These are phyloP conservation scores for Myrmophylax atrothorax DNA, from an alignment of 2,113 vertebrate species.

Conservation along the genomic window DNA sequence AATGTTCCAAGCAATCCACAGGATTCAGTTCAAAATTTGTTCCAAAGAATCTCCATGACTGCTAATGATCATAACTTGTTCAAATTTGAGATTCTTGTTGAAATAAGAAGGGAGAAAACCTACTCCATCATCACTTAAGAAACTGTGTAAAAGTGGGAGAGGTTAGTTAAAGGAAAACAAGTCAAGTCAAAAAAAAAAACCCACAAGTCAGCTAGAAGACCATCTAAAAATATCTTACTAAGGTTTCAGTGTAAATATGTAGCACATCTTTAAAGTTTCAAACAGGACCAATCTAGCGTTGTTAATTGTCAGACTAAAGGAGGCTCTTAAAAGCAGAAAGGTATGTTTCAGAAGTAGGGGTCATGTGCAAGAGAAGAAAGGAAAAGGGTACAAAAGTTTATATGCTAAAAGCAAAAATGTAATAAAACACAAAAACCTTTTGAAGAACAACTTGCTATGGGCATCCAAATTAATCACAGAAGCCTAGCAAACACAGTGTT, in stretches of 20 bases:
- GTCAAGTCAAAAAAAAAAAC: no score
- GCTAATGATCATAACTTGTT: not conserved
- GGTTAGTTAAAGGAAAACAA: not conserved
- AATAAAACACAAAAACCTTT: not conserved
- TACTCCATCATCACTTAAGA: not conserved
- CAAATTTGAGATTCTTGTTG: not conserved
- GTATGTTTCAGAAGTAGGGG: not conserved
- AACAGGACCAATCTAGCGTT: not conserved
- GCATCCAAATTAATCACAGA: not conserved
- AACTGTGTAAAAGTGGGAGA: not conserved
- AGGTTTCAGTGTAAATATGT: not conserved
- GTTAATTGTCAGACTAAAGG: not conserved
- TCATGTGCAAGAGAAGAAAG: not conserved
- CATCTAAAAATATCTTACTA: not conserved
- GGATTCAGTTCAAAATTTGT: not conserved
- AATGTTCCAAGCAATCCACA: not conserved
- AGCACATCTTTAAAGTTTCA: not conserved
- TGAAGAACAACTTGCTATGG: not conserved
- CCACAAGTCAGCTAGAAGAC: not conserved
- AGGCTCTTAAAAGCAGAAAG: not conserved
- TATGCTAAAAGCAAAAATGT: not conserved
- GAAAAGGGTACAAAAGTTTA: not conserved
- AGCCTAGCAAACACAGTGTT: not conserved
- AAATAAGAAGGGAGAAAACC: not conserved
- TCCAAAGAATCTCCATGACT: not conserved